A percentile compares a stretch with the other conserved stretches of the same genome.
These are phyloP conservation scores for Drosophila paracracens DNA, from an alignment of 2,888 invertebrate species.

Conservation along the genomic window DNA sequence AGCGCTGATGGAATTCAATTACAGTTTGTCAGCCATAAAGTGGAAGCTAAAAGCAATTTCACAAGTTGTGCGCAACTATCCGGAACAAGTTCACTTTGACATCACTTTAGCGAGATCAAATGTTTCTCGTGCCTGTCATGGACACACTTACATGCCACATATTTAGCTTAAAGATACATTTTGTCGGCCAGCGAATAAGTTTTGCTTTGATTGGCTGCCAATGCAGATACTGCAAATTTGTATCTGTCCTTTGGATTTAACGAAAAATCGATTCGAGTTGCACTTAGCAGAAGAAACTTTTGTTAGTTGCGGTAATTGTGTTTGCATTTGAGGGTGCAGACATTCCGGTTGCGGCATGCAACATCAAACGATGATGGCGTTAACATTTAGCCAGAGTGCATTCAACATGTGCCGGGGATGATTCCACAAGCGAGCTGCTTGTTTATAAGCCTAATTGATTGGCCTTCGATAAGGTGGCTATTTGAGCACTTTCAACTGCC, in stretches of 20 bases:
- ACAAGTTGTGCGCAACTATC: neutral
- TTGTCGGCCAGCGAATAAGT: neutral
- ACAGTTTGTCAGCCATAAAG: neutral
- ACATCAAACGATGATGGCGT: neutral
- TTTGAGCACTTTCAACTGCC: constrained; percentile 24
- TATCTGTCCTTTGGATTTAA: neutral
- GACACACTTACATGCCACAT: neutral
- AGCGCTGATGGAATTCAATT: neutral
- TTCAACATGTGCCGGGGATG: constrained; percentile 5
- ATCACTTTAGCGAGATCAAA: neutral
- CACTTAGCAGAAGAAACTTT: neutral
- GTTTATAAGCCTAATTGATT: constrained; percentile 44
- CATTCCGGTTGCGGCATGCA: neutral
- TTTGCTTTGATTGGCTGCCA: neutral
- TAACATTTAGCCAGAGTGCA: constrained; percentile 5
- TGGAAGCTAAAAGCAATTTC: neutral
- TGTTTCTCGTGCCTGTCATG: neutral
- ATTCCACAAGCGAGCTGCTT: constrained; percentile 12
- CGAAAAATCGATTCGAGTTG: neutral
- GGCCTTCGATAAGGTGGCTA: constrained; percentile 38
- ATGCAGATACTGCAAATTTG: neutral
- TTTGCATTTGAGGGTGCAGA: neutral
- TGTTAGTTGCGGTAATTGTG: neutral
- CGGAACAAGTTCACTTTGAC: neutral
- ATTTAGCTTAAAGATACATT: neutral